Conservation (phyloP, 2,797 vertebrate genomes). For the Ammospiza maritima region DNA sequence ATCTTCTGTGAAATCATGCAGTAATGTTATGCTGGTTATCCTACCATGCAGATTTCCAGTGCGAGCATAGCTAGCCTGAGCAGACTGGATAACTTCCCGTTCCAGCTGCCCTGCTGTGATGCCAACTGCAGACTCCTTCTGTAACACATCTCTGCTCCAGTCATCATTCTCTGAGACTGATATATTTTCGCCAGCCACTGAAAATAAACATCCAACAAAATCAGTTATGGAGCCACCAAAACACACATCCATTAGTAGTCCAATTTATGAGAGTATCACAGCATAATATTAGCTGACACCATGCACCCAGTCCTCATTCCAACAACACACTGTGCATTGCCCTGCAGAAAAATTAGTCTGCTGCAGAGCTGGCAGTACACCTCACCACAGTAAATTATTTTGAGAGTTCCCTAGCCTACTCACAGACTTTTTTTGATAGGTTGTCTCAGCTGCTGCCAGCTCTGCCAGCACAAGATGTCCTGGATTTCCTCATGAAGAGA, state of each 20-base stretch:
- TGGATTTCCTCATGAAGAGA: not conserved
- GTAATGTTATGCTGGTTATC: constrained; percentile 1
- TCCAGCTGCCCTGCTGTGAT: constrained; percentile 88
- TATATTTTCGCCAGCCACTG: constrained; percentile 95
- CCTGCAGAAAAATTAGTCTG: not conserved
- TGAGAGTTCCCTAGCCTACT: not conserved
- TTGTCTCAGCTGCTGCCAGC: not conserved
- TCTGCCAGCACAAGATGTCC: not conserved
- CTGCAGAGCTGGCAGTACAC: not conserved
- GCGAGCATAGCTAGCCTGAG: constrained; percentile 89
- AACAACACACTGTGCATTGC: accelerated
- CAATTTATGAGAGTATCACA: not conserved
- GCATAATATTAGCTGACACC: not conserved
- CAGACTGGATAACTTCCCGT: constrained; percentile 87
- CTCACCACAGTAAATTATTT: not conserved
- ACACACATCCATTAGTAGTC: not conserved
- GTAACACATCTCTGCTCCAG: constrained; percentile 92
- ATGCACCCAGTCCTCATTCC: not conserved
- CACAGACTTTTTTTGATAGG: not conserved
- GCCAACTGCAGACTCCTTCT: constrained; percentile 92
- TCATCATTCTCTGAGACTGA: constrained; percentile 88
- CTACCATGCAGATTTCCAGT: constrained; percentile 88
- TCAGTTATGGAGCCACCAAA: not conserved
- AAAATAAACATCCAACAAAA: constrained; percentile 10
- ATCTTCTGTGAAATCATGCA: not conserved